phyloP scores from a whole-genome alignment of 1,140 invertebrate genomes.

The Sitophilus oryzae region DNA sequence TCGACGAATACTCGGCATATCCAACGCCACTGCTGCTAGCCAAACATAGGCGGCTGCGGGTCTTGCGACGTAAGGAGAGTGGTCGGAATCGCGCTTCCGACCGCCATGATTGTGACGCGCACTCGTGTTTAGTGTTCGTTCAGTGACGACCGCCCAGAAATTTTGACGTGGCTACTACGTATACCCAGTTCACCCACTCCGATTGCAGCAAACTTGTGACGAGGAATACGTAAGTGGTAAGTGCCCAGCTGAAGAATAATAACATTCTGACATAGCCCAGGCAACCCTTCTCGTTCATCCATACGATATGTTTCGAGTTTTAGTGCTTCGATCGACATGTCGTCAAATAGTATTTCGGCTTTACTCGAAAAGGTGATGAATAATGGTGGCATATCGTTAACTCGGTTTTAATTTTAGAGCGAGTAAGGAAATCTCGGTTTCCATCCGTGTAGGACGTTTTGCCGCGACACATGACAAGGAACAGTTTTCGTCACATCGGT shows the following conservation, averaged over 20 bases:
- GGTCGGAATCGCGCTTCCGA: conserved; percentile 24
- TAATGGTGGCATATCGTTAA: conserved; percentile 52
- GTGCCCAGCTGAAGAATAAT: conserved; percentile 62
- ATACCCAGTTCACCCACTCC: conserved; percentile 85
- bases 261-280: conserved; percentile 61
- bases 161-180: conserved; percentile 93
- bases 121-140: conserved; percentile 53
- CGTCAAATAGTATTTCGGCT: conserved; percentile 33
- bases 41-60: neutral
- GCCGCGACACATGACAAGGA: neutral
- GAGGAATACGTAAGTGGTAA: conserved; percentile 92
- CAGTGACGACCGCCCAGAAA: conserved; percentile 85
- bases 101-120: conserved; percentile 63
- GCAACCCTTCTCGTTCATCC: conserved; percentile 39
- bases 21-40: too few species aligned
- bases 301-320: conserved; percentile 31
- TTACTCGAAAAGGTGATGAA: conserved; percentile 47
- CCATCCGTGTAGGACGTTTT: conserved; percentile 3
- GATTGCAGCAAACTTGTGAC: conserved; percentile 87
- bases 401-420: conserved; percentile 47
- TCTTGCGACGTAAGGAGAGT: neutral
- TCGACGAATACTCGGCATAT: too few species aligned
- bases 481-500: neutral
- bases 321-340: conserved; percentile 37
- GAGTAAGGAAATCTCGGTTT: neutral